These are phyloP conservation scores for Aurelia aurita DNA, from an alignment of 30 jellyfish, hydroid and myxozoan genomes.

Conservation along the genomic window DNA sequence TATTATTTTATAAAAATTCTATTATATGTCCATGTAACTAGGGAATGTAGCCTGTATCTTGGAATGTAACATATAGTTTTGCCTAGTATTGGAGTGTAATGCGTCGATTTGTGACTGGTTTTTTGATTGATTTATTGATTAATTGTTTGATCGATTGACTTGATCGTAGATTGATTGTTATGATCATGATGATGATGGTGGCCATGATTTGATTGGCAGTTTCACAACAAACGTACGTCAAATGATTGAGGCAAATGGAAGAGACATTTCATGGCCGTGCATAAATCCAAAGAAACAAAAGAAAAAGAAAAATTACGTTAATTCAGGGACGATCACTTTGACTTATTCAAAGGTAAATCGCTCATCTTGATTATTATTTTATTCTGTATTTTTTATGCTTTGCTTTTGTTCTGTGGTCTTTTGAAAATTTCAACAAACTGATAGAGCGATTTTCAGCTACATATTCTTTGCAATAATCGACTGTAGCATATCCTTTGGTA, in stretches of 20 bases:
- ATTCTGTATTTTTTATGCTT: neutral
- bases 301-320: conserved; percentile 76
- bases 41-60: too few species aligned
- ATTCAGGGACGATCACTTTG: conserved; percentile 76
- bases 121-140: too few species aligned
- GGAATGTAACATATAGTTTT: too few species aligned
- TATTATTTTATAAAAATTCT: too few species aligned
- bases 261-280: conserved; percentile 75
- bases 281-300: conserved; percentile 86
- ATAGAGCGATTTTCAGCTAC: too few species aligned
- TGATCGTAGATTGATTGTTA: conserved; percentile 75
- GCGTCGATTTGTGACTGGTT: too few species aligned
- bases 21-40: neutral
- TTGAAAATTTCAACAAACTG: too few species aligned
- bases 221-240: conserved; percentile 78
- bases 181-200: conserved; percentile 93
- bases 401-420: neutral
- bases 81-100: too few species aligned
- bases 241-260: conserved; percentile 49
- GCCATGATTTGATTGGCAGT: conserved; percentile 93
- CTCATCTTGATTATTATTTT: neutral
- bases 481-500: too few species aligned
- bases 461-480: too few species aligned
- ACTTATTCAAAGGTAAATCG: conserved; percentile 61
- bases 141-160: too few species aligned